phyloP scores from a whole-genome alignment of 1,140 invertebrate species.

The Gonioctena quinquepunctata region DNA sequence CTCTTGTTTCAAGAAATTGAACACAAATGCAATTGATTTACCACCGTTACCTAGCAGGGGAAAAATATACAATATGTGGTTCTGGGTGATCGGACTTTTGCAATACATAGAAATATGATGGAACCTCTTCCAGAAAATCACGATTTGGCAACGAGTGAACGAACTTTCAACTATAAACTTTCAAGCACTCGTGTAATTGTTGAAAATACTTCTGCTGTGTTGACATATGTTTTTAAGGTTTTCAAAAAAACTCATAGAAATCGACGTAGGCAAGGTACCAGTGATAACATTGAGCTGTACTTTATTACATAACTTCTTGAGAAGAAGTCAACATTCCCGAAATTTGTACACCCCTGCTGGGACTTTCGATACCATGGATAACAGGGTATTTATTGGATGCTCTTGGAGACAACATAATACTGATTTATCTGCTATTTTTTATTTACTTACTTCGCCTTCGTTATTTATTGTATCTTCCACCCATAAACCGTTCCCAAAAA shows the following conservation, averaged over 20 bases:
- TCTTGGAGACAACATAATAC: too few relatives aligned
- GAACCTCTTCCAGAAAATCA: constrained; percentile 45
- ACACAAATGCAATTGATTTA: constrained; percentile 34
- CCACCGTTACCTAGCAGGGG: constrained; percentile 32
- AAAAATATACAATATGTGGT: constrained; percentile 42
- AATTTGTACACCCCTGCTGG: too few relatives aligned
- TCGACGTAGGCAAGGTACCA: constrained; percentile 1
- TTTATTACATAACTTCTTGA: too few relatives aligned
- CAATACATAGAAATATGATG: constrained; percentile 44
- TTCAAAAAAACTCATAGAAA: background rate
- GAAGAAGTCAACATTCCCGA: too few relatives aligned
- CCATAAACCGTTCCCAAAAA: too few relatives aligned
- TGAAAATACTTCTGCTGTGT: constrained; percentile 2
- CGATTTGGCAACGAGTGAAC: constrained; percentile 29
- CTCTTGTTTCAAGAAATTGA: constrained; percentile 31
- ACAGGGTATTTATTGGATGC: too few relatives aligned
- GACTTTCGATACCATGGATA: too few relatives aligned
- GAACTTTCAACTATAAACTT: constrained; percentile 35
- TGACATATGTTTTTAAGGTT: background rate
- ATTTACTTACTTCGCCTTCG: too few relatives aligned
- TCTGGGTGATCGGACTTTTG: constrained; percentile 53
- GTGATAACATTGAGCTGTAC: too few relatives aligned
- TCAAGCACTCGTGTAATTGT: background rate
- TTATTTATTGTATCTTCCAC: too few relatives aligned
- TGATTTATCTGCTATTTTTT: too few relatives aligned